Evolutionary conservation across 2,888 invertebrate genomes (phyloP), one percentile per base, ranked within the genome.

Genomic region (Conchocele bisecta): DNA sequence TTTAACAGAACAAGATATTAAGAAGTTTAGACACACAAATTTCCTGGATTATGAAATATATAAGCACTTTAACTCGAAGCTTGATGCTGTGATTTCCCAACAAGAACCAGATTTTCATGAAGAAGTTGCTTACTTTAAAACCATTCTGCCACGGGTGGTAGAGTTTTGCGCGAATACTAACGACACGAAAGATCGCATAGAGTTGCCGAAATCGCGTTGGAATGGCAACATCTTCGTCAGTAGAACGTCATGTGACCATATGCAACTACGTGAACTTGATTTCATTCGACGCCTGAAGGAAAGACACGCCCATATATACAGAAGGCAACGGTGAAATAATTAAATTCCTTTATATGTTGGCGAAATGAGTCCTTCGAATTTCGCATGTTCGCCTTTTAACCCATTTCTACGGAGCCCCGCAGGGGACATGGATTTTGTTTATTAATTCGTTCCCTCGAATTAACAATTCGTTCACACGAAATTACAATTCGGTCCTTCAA

Each of bases 41-140:
- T 65, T 51, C 28, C 37, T 74, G 13, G 74, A 74, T 48, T 68
- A 74, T 39, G 56, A 44, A 39, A 48, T 74, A 13, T 68, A 68
- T 28, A 48, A 74, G 15, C 44, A 20, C 1, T 74, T 74, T 35
- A 26, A 37, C 9, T 7, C 24, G 20, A 51, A 39, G 31, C 61
- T 74, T 42, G 48, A 46, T 28, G 6, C 50, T 20, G 50, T 37
- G 22, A 42, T 68, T 2, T 22, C n/a, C 11, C 20, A 6, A 6
- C 44, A 65, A 50, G 68, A 53, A 9, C 2, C 3, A 0, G 51
- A 48, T 2, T 74, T 74, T 42, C 28, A 57, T 24, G 24, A 44
- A 9, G 74, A 74, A 60, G 74, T 74, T 7, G n/a, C 15, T 15
- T 26, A 60, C 20, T 64, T 74, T 42, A 33, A 35, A 44, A 2